Evolutionary conservation across 2,888 invertebrate genomes (phyloP).

Genomic region (Iphiclides podalirius): DNA sequence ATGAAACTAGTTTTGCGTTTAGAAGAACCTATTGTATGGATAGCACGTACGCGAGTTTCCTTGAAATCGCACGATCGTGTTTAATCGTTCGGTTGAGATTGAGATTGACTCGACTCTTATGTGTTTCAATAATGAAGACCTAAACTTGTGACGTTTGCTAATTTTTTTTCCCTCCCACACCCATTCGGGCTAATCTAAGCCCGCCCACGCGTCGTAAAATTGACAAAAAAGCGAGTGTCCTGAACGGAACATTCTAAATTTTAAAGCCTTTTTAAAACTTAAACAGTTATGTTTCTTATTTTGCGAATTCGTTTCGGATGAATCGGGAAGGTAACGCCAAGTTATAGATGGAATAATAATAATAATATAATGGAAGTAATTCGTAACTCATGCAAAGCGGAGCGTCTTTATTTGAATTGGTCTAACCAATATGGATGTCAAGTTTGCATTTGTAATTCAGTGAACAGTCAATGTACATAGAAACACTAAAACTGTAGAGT

Average conservation of each 20-base stretch:
- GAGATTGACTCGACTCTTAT: too few relatives aligned
- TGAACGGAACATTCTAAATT: slow-evolving; percentile 39
- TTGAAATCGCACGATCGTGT: slow-evolving; percentile 27
- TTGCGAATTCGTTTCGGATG: neutral
- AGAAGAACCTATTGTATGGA: slow-evolving; percentile 30
- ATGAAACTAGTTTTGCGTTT: slow-evolving; percentile 35
- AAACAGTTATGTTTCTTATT: slow-evolving; percentile 41
- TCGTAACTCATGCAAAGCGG: neutral
- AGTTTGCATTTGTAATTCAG: too few relatives aligned
- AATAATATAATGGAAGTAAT: neutral
- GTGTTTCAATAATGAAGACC: neutral
- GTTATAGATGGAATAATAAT: neutral
- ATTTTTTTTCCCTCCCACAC: slow-evolving; percentile 4
- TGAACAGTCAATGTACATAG: too few relatives aligned
- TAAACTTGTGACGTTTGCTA: slow-evolving; percentile 5
- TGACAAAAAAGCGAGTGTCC: slow-evolving; percentile 42
- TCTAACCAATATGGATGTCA: neutral
- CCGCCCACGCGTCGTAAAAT: slow-evolving; percentile 34
- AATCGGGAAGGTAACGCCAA: neutral
- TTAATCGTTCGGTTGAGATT: neutral
- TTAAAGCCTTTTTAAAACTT: slow-evolving; percentile 43
- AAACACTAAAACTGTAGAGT: too few relatives aligned
- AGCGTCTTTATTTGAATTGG: neutral
- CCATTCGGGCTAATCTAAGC: neutral
- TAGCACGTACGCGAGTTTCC: slow-evolving; percentile 26